Evolutionary conservation across 2,797 vertebrate species (phyloP).

Genomic region (Anniella stebbinsi): DNA sequence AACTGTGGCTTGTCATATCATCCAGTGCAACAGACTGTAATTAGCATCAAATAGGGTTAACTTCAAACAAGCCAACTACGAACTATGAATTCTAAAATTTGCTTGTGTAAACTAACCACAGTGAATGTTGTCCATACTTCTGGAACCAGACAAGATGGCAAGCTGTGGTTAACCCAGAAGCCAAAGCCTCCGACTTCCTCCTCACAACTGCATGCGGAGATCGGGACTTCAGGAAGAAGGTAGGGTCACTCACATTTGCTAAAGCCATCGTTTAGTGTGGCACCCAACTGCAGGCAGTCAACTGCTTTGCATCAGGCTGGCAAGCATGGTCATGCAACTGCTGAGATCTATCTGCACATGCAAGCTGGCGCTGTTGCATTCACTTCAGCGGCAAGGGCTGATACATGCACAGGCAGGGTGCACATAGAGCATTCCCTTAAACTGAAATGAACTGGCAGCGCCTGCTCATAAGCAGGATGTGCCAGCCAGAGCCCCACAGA

Average conservation of each 20-base stretch:
- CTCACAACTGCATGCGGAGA: neutral
- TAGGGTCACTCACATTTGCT: neutral
- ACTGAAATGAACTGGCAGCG: neutral
- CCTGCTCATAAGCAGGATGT: too few species aligned
- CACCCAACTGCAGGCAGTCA: neutral
- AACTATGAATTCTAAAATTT: too few species aligned
- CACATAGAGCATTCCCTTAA: neutral
- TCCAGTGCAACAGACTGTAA: too few species aligned
- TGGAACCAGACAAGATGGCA: too few species aligned
- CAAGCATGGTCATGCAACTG: neutral
- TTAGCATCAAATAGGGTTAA: too few species aligned
- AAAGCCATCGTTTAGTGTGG: neutral
- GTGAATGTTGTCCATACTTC: too few species aligned
- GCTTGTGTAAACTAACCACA: too few species aligned
- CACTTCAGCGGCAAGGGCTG: neutral
- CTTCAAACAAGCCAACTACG: too few species aligned
- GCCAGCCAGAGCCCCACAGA: neutral
- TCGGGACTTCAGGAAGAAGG: neutral
- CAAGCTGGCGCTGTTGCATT: neutral
- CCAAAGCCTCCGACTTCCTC: neutral
- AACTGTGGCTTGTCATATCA: too few species aligned
- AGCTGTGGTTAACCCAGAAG: neutral
- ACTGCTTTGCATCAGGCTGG: neutral
- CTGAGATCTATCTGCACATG: too few species aligned
- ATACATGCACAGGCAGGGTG: neutral